Conservation (phyloP, 2,888 invertebrate species). For the Diloba caeruleocephala region DNA sequence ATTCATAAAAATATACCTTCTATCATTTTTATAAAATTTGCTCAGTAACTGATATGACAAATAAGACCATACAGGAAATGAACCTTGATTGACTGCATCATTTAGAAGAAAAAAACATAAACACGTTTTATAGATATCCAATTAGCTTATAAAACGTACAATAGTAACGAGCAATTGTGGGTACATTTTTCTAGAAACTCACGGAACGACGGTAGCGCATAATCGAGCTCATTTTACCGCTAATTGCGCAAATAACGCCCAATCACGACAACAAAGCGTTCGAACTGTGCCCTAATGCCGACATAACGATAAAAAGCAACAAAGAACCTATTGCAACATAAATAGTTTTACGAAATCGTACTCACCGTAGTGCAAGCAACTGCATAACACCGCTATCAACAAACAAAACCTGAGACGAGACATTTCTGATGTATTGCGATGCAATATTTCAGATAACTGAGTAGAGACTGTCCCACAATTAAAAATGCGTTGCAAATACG, state of each 20-base stretch:
- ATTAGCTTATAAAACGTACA: background rate
- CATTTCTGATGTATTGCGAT: slow-evolving; percentile 65
- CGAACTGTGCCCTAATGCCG: slow-evolving; percentile 44
- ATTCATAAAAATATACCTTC: too few relatives aligned
- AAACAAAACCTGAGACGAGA: slow-evolving; percentile 71
- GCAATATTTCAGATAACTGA: slow-evolving; percentile 39
- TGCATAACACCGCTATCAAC: slow-evolving; percentile 72
- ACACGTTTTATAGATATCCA: background rate
- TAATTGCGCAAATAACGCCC: slow-evolving; percentile 63
- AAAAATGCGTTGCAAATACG: slow-evolving; percentile 64
- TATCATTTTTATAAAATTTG: too few relatives aligned
- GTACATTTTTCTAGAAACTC: slow-evolving; percentile 52
- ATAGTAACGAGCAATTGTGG: slow-evolving; percentile 16
- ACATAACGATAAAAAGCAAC: slow-evolving; percentile 66
- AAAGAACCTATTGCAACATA: slow-evolving; percentile 64
- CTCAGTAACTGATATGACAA: too few relatives aligned
- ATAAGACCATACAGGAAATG: slow-evolving; percentile 11
- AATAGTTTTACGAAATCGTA: slow-evolving; percentile 54
- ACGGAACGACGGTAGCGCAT: slow-evolving; percentile 46
- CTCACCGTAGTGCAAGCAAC: slow-evolving; percentile 76
- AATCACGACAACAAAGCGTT: slow-evolving; percentile 60
- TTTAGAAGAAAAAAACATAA: slow-evolving; percentile 4
- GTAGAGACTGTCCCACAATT: slow-evolving; percentile 62
- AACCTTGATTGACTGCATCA: slow-evolving; percentile 10
- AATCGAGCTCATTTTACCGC: slow-evolving; percentile 49